Percentiles rank a stretch among this genome's conserved stretches.
These are phyloP conservation scores for Pteromalus puparum DNA, from an alignment of 1,140 invertebrate species.

Conservation along the genomic window DNA sequence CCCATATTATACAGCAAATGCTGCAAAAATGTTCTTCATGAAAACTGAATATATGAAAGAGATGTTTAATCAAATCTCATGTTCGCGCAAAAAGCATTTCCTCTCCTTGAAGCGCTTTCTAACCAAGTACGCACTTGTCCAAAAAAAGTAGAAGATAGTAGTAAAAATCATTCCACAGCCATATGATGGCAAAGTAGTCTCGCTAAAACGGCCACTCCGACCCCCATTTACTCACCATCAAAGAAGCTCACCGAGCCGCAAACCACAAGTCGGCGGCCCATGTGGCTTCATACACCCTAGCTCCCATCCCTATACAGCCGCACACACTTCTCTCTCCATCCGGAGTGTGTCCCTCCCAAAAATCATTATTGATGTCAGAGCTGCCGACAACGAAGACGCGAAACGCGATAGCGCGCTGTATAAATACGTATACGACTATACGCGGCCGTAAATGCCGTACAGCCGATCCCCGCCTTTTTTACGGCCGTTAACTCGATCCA, in stretches of 20 bases:
- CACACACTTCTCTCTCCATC: background rate
- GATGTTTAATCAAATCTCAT: no score
- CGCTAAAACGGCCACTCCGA: background rate
- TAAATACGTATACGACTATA: slow-evolving; percentile 17
- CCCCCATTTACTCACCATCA: background rate
- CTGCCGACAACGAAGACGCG: background rate
- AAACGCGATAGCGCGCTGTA: background rate
- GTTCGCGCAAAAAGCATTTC: background rate
- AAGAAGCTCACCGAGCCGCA: background rate
- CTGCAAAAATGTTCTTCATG: no score
- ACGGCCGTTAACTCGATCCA: slow-evolving; percentile 31
- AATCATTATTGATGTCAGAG: slow-evolving; percentile 2
- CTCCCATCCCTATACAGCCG: background rate
- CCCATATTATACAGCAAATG: no score
- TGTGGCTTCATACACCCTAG: background rate
- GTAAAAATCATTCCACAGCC: background rate
- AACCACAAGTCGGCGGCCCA: background rate
- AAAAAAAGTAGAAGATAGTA: background rate
- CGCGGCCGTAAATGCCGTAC: slow-evolving; percentile 12
- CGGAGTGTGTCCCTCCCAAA: background rate
- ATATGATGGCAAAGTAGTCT: background rate
- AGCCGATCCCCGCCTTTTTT: slow-evolving; percentile 18
- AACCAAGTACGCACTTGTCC: background rate
- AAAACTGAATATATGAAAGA: no score
- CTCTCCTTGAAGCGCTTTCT: background rate